Evolutionary conservation across 2,113 vertebrate species (phyloP).

Genomic region (Atractosteus spatula): DNA sequence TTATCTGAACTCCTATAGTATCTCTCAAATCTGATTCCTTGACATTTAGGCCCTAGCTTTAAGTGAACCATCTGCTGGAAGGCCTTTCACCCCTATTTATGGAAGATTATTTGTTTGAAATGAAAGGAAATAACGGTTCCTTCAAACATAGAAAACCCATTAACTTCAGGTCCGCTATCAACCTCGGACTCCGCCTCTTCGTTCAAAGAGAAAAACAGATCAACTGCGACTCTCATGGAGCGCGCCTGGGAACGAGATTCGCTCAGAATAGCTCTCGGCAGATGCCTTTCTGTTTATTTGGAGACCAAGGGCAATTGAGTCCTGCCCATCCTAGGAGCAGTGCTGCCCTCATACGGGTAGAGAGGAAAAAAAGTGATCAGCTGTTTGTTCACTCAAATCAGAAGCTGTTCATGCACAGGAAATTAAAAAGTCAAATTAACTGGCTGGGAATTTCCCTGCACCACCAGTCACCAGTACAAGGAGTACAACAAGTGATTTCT

Average conservation of each 20-base stretch:
- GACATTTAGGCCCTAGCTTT: too few relatives aligned
- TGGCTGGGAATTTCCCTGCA: too few relatives aligned
- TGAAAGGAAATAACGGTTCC: too few relatives aligned
- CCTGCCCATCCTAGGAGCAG: slow-evolving; percentile 37
- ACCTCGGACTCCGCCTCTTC: background rate
- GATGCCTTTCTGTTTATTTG: slow-evolving; percentile 71
- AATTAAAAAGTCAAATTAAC: background rate
- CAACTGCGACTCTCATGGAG: slow-evolving; percentile 30
- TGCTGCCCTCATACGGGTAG: slow-evolving; percentile 26
- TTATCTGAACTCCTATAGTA: too few relatives aligned
- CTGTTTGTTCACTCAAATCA: slow-evolving; percentile 9
- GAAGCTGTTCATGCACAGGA: background rate
- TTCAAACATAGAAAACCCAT: too few relatives aligned
- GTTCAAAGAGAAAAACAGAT: slow-evolving; percentile 33
- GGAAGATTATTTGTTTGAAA: too few relatives aligned
- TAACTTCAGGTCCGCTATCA: too few relatives aligned
- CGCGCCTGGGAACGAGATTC: slow-evolving; percentile 54
- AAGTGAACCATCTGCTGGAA: too few relatives aligned
- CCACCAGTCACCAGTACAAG: background rate
- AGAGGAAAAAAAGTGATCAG: slow-evolving; percentile 15
- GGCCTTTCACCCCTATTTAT: too few relatives aligned
- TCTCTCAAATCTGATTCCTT: too few relatives aligned
- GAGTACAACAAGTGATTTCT: background rate
- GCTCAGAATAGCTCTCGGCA: slow-evolving; percentile 70
- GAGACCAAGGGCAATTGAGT: slow-evolving; percentile 66